Conservation (phyloP, 2,113 vertebrate genomes). For the Gymnorhina tibicen region DNA sequence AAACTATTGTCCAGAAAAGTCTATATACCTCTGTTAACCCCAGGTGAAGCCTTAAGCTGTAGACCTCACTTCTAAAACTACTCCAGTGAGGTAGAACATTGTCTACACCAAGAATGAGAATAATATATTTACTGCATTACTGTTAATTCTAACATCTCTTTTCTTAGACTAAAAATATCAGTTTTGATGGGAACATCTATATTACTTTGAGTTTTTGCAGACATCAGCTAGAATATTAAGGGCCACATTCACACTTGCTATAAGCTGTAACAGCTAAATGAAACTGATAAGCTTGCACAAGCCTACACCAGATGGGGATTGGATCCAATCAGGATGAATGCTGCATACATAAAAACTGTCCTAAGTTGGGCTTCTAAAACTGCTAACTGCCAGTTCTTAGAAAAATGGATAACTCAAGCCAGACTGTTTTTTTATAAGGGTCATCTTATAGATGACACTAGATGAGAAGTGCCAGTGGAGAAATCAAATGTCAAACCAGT, state of each 20-base stretch:
- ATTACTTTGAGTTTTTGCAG: not conserved
- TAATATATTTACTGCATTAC: not conserved
- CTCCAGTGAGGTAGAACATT: not conserved
- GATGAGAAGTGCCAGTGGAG: not conserved
- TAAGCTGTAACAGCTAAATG: not conserved
- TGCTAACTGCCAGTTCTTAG: not conserved
- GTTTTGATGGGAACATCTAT: not conserved
- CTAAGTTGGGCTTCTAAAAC: not conserved
- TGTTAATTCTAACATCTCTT: not conserved
- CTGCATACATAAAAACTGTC: not conserved
- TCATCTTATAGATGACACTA: not conserved
- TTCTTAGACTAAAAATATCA: not conserved
- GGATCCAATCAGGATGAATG: not conserved
- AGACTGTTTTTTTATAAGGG: not conserved
- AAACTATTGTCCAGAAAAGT: not conserved
- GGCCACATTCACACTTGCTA: not conserved
- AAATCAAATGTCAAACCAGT: not conserved
- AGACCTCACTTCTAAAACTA: not conserved
- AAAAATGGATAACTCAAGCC: not conserved
- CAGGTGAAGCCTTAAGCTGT: not conserved
- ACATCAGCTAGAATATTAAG: conserved; percentile 10
- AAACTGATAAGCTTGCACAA: not conserved
- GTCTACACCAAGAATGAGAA: not conserved
- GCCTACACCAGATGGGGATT: not conserved
- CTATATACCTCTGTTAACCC: not conserved